These are phyloP conservation scores for Urocitellus parryii DNA, from an alignment of 2,113 vertebrate species.

Conservation along the genomic window DNA sequence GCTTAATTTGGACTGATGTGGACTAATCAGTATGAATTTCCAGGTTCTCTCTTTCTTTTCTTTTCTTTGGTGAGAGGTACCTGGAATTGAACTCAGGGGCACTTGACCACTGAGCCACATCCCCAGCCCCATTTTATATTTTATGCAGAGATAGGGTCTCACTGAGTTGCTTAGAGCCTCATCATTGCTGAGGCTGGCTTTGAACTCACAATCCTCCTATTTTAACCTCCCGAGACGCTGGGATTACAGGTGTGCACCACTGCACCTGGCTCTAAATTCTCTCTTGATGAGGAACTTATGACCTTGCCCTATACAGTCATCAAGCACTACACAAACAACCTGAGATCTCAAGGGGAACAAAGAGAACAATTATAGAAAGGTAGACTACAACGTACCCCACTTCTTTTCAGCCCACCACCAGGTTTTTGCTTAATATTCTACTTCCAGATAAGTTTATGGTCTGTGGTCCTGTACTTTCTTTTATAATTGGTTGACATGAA, in stretches of 20 bases:
- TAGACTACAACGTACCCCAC: neutral
- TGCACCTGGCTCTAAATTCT: too few relatives aligned
- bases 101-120: too few relatives aligned
- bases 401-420: neutral
- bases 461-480: neutral
- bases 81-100: too few relatives aligned
- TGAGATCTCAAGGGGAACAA: neutral
- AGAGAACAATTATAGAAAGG: neutral
- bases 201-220: too few relatives aligned
- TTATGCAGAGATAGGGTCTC: too few relatives aligned
- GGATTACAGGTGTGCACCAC: too few relatives aligned
- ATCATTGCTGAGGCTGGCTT: too few relatives aligned
- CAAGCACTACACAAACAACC: neutral
- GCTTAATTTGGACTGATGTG: neutral
- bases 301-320: neutral
- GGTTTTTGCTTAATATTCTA: constrained; percentile 1
- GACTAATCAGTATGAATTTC: neutral
- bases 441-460: neutral
- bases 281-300: neutral
- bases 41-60: neutral
- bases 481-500: neutral
- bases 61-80: too few relatives aligned
- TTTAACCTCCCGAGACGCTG: too few relatives aligned
- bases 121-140: too few relatives aligned
- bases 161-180: too few relatives aligned